Conservation (phyloP, 2,113 vertebrate species). For the Protobothrops flavoviridis region DNA sequence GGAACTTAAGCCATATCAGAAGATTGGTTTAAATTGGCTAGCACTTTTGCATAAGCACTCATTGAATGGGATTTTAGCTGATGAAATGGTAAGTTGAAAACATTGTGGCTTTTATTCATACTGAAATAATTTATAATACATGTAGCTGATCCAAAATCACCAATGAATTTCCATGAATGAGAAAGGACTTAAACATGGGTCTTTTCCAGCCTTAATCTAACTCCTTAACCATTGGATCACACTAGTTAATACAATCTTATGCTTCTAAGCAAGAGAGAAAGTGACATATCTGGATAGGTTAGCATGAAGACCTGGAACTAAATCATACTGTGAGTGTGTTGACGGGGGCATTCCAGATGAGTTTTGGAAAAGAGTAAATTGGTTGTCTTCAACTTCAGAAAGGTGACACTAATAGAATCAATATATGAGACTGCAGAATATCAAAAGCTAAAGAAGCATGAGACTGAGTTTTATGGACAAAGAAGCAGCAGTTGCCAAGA, state of each 20-base stretch:
- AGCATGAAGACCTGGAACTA: neutral
- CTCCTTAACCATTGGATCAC: neutral
- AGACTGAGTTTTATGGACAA: neutral
- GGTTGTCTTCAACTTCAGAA: neutral
- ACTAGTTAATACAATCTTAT: neutral
- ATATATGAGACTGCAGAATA: neutral
- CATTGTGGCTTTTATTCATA: neutral
- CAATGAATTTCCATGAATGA: neutral
- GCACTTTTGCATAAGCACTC: conserved; percentile 87
- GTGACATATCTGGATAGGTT: neutral
- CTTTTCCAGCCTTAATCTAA: neutral
- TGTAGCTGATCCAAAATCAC: neutral
- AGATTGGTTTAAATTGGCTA: conserved; percentile 96
- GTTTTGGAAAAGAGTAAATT: too few species aligned
- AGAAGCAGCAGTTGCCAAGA: neutral
- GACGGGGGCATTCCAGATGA: neutral
- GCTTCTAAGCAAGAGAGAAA: neutral
- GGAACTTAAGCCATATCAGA: conserved; percentile 90
- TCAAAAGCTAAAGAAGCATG: neutral
- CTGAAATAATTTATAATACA: neutral
- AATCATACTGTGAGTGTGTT: neutral
- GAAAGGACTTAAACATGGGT: neutral
- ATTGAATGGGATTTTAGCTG: conserved; percentile 93
- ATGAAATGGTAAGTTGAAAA: conserved; percentile 91
- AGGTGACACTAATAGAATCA: neutral